Conservation (phyloP, 2,888 invertebrate species). For the Zygothrica quintamaculata region DNA sequence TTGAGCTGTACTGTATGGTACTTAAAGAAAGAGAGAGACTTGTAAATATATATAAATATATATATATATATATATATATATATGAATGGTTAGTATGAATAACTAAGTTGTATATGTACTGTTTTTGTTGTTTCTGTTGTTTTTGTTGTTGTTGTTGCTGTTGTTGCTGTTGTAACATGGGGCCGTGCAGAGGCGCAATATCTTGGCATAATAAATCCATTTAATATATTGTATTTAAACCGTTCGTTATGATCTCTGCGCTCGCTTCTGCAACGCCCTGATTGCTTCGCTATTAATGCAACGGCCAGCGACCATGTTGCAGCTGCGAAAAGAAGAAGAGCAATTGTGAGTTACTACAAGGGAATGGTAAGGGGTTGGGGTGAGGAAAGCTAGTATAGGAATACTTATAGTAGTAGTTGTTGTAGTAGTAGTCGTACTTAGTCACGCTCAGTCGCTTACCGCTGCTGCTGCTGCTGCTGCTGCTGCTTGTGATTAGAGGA, state of each 20-base stretch:
- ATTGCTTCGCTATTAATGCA: constrained; percentile 78
- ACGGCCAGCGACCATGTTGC: constrained; percentile 57
- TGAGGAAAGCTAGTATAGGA: not conserved
- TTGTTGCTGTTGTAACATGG: too few relatives aligned
- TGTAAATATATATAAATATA: too few relatives aligned
- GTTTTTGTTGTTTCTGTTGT: constrained; percentile 19
- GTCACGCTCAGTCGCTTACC: constrained; percentile 68
- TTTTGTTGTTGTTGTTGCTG: too few relatives aligned
- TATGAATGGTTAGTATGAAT: constrained; percentile 2
- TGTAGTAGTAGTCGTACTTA: constrained; percentile 65
- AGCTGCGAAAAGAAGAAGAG: constrained; percentile 13
- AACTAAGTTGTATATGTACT: constrained; percentile 17
- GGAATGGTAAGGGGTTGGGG: not conserved
- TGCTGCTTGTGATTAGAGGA: constrained; percentile 70
- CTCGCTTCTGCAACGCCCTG: constrained; percentile 77
- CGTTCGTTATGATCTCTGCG: constrained; percentile 78
- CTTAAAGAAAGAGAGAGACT: too few relatives aligned
- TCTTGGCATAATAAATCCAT: constrained; percentile 79
- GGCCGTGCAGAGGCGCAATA: constrained; percentile 61
- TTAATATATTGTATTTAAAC: constrained; percentile 79
- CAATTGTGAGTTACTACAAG: not conserved
- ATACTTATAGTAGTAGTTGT: constrained; percentile 28
- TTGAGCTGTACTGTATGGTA: constrained; percentile 23
- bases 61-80: not conserved
- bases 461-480: constrained; percentile 51